These are phyloP conservation scores for Ceratina japonica DNA, from an alignment of 1,140 invertebrate species.

Conservation along the genomic window DNA sequence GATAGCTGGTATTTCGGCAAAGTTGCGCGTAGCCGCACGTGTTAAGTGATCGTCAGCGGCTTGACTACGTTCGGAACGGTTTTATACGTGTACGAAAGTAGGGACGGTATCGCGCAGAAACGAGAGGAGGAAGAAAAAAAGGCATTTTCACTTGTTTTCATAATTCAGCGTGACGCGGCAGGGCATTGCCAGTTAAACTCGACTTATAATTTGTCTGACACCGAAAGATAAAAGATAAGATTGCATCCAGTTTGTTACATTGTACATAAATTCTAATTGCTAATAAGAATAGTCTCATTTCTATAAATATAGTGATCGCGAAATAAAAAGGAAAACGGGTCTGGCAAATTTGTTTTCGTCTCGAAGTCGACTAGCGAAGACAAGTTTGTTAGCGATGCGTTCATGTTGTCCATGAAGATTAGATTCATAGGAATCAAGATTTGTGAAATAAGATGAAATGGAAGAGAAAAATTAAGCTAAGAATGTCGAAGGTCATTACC, in stretches of 20 bases:
- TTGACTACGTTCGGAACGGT: neutral
- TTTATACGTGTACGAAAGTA: neutral
- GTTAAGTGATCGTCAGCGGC: neutral
- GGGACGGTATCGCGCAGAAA: neutral
- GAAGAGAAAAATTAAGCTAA: too few relatives aligned
- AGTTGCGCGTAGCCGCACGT: neutral
- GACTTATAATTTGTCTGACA: constrained; percentile 45
- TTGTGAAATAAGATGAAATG: too few relatives aligned
- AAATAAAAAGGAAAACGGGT: neutral
- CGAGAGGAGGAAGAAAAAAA: neutral
- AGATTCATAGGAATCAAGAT: neutral
- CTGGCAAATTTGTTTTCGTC: constrained; percentile 39
- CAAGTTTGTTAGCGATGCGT: constrained; percentile 18
- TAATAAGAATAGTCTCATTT: constrained; percentile 41
- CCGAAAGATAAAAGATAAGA: constrained; percentile 10
- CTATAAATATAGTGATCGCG: constrained; percentile 36
- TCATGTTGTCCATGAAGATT: neutral
- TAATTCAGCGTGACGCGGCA: constrained; percentile 59
- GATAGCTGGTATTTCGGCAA: constrained; percentile 36
- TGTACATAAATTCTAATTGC: constrained; percentile 59
- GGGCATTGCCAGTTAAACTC: constrained; percentile 52
- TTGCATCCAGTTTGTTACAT: constrained; percentile 40
- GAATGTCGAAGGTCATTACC: neutral
- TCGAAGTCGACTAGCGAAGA: neutral
- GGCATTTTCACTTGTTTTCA: constrained; percentile 51